A percentile compares a stretch with the other conserved stretches of the same genome.
phyloP scores from a whole-genome alignment of 2,888 invertebrate genomes.

The Hydroisotoma schaefferi region DNA sequence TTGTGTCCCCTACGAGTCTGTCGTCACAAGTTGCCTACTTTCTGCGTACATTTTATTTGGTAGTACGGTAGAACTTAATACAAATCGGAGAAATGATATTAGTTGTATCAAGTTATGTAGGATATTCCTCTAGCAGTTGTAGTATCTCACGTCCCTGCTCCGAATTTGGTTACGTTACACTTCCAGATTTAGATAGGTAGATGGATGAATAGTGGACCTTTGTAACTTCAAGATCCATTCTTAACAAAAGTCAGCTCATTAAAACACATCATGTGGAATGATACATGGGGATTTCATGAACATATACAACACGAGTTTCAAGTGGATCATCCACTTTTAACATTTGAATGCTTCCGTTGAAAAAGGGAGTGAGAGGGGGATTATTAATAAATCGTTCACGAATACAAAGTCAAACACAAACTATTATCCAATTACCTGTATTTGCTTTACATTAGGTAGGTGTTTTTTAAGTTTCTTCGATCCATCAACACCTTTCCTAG shows the following conservation, averaged over 20 bases:
- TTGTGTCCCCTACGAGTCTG: too few relatives aligned
- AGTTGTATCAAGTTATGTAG: not conserved
- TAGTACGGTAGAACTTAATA: too few relatives aligned
- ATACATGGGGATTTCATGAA: constrained; percentile 3
- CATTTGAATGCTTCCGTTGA: constrained; percentile 4
- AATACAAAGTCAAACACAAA: constrained; percentile 9
- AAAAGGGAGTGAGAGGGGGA: not conserved
- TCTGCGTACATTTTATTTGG: too few relatives aligned
- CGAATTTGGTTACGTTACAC: too few relatives aligned
- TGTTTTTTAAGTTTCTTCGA: not conserved
- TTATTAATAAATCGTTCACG: not conserved
- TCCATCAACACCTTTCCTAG: not conserved
- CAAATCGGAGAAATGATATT: too few relatives aligned
- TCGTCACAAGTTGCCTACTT: too few relatives aligned
- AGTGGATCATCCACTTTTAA: constrained; percentile 1
- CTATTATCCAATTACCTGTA: constrained; percentile 9
- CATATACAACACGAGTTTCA: not conserved
- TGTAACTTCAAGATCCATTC: too few relatives aligned
- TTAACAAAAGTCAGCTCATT: too few relatives aligned
- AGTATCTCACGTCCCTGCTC: too few relatives aligned
- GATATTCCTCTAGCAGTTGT: too few relatives aligned
- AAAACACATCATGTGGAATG: not conserved
- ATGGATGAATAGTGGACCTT: not conserved
- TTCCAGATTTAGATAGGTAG: too few relatives aligned
- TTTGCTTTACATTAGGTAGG: not conserved